These are phyloP conservation scores for Boloria selene DNA, from an alignment of 2,888 invertebrate genomes.

Conservation along the genomic window DNA sequence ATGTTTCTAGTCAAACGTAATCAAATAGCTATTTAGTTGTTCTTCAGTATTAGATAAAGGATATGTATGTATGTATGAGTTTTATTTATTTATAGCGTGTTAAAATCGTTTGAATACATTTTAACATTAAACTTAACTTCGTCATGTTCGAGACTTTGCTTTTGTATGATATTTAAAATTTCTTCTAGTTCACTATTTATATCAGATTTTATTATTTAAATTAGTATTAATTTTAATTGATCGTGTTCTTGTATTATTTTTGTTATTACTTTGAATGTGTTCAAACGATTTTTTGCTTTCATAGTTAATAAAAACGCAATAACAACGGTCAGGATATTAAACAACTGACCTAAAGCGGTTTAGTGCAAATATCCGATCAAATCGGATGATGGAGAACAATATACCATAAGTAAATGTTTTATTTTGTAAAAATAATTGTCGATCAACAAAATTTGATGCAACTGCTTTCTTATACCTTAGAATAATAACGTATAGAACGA, in stretches of 20 bases:
- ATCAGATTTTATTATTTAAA: slow-evolving; percentile 2
- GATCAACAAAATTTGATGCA: slow-evolving; percentile 27
- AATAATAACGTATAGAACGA: too few relatives aligned
- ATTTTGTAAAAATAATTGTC: slow-evolving; percentile 12
- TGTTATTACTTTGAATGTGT: slow-evolving; percentile 33
- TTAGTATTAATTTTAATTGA: not conserved
- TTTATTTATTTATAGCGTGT: slow-evolving; percentile 52
- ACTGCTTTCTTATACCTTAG: slow-evolving; percentile 1
- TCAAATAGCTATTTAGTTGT: slow-evolving; percentile 60
- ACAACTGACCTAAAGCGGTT: slow-evolving; percentile 34
- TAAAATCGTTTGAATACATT: slow-evolving; percentile 46
- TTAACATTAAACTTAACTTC: not conserved
- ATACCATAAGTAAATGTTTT: slow-evolving; percentile 15
- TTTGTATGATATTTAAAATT: too few relatives aligned
- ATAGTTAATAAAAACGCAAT: slow-evolving; percentile 44
- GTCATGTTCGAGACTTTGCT: slow-evolving; percentile 9
- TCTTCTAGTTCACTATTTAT: not conserved
- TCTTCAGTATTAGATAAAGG: slow-evolving; percentile 50
- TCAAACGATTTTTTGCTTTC: slow-evolving; percentile 40
- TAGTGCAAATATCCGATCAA: slow-evolving; percentile 53
- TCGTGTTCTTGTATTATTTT: not conserved
- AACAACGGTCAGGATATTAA: slow-evolving; percentile 34
- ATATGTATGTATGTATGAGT: slow-evolving; percentile 44
- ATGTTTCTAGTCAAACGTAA: slow-evolving; percentile 76
- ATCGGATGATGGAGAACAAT: slow-evolving; percentile 47